Base-by-base conservation (phyloP, 2,888 invertebrate species). In the Catocala nupta region DNA sequence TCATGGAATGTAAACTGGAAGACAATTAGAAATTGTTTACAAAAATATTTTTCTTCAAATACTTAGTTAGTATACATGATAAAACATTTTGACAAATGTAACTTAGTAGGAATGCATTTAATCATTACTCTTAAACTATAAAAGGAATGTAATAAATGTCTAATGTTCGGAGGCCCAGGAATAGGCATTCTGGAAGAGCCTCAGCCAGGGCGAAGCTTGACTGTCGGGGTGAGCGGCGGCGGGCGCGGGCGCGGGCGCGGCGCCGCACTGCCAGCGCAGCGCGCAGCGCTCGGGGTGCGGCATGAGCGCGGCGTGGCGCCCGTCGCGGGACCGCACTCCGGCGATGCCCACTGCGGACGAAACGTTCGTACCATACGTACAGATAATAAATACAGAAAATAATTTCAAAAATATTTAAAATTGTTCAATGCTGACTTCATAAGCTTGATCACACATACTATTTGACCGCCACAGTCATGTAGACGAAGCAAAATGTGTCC, bases 261-360 rank as follows among this genome's bases (percentile, higher is more conserved):
- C 44, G 84, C 84, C 84, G 96, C 98, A 98, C 90, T 99, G 99
- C 97, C 98, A 99, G 75, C 96, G 96, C 77, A 97, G 95, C 65
- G 97, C 96, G 84, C 98, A 98, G 68, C 99, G 96, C 92, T 99
- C 99, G 0, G 99, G 99, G 94, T 99, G 99, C 3, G 99, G 99
- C 99, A 99, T 99, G 96, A 99, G 96, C 0, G 99, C 99, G 77
- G 99, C 95, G 91, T 99, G 99, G 5, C 99, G 96, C 0, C 99
- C 99, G 92, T 99, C 97, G 0, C 88, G 82, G 0, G 99, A 99
- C 78, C 98, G 97, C 59, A 99, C 91, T 11, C 97, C 99, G 33
- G 99, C 99, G 69, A 99, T 95, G 25, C 98, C 99, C 77, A 95
- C 96, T 95, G 90, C 5, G 43, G 43, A 33, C 53, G 13, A 13